These are phyloP conservation scores for Drosophila pallidifrons DNA, from an alignment of 1,140 invertebrate species.

Conservation along the genomic window DNA sequence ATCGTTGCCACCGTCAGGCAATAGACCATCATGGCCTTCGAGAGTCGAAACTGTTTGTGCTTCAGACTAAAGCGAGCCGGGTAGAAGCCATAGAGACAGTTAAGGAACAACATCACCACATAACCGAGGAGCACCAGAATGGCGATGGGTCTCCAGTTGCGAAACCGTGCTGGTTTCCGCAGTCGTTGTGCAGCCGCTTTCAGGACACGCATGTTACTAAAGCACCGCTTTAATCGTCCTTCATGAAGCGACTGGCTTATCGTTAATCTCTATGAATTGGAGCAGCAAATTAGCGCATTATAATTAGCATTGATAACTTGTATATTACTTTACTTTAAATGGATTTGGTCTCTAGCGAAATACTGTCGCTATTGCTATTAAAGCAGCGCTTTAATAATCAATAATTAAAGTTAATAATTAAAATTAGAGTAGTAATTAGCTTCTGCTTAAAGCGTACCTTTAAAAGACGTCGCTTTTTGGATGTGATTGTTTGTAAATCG, in stretches of 20 bases:
- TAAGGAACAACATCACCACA: not conserved
- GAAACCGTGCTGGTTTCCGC: not conserved
- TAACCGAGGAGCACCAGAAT: not conserved
- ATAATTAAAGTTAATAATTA: too few species aligned
- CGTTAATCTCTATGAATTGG: constrained; percentile 21
- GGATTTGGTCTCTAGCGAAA: too few species aligned
- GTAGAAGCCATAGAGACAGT: not conserved
- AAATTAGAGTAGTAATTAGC: too few species aligned
- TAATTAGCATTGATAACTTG: too few species aligned
- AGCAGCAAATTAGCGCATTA: constrained; percentile 18
- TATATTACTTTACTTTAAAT: too few species aligned
- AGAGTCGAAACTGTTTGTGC: not conserved
- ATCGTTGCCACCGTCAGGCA: not conserved
- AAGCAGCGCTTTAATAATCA: too few species aligned
- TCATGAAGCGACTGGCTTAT: constrained; percentile 40
- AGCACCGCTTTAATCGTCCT: constrained; percentile 11
- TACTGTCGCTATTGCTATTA: too few species aligned
- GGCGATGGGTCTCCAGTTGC: constrained; percentile 2
- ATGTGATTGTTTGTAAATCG: too few species aligned
- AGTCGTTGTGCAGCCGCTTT: constrained; percentile 1
- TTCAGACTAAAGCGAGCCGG: not conserved
- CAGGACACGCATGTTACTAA: constrained; percentile 22
- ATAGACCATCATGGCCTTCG: not conserved
- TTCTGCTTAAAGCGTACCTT: too few species aligned
- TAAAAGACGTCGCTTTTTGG: too few species aligned